Base-by-base conservation (phyloP, 1,140 invertebrate genomes). In the Odontomachus brunneus region DNA sequence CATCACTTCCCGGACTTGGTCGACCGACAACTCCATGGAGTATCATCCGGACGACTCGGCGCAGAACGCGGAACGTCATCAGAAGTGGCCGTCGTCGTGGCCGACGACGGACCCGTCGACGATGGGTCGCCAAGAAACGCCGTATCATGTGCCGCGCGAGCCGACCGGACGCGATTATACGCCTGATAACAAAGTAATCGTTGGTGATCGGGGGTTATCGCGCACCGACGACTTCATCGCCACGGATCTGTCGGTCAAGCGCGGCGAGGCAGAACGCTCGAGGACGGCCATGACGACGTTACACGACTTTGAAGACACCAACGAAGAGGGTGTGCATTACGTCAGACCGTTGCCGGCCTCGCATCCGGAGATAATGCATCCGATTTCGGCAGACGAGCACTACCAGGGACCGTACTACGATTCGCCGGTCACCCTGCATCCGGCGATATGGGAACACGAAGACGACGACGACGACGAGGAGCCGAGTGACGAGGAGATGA, bases 351-450 rank as follows among this genome's bases (percentile, higher is more conserved):
- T 65, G 9, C 17, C 4, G 69, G 44, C 24, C 0, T 44, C 26
- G 1, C 0, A 3, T 38, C 69, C 87, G 0, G 73, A 81, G 0
- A 53, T 84, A 11, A 89, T 89, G 4, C 19, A 89, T 24, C 84
- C 84, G n/a, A 84, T 88, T 0, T 59, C 82, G 0, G 65, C 83
- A 3, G 60, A 85, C 15, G 85, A 89, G 29, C 83, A 82, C 17
- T 84, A 85, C 49, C 90, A 88, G n/a, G 69, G 78, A 0, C 84
- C 91, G 0, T 89, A 91, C 65, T 89, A 89, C 33, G 82, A 86
- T 0, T 69, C 89, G 0, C 60, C 84, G 12, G 83, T 89, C 0
- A 91, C 89, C 1, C 0, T 84, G 3, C 69, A 74, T 17, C 7
- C 74, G 15, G 63, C 82, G n/a, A 29, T 33, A 12, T 38, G 38